Evolutionary conservation across 92 coral and sea anemone species (phyloP), one percentile per base, ranked within the genome.

Genomic region (Palythoa grandis): DNA sequence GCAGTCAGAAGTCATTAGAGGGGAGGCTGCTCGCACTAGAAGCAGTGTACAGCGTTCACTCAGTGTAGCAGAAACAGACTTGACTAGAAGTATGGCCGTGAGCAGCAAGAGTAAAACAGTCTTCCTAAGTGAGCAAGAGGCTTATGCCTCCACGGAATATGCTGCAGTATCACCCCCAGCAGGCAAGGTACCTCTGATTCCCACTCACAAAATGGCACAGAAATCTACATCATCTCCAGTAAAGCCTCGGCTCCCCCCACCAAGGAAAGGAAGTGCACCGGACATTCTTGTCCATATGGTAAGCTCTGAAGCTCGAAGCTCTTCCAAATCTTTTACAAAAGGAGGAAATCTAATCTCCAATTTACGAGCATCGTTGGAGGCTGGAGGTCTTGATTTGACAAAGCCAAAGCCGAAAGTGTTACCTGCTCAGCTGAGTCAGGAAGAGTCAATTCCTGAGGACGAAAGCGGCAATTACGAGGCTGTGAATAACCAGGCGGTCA

Each of bases 311-410:
- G 20, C 61, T 17, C 75, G 67, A 25, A 39, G 85, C 16, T 76
- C 91, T 12, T 72, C 83, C 19, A 91, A 72, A 47, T 2, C 83
- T 8, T 57, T 17, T 19, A 11, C 14, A 54, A 67, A 76, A 22
- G 69, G 84, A 23, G 29, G 76, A 52, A 86, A 74, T 38, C 83
- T 88, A 20, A 92, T 94, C n/a, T 90, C 89, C 35, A 92, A 92
- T 87, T 91, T 91, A 19, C 93, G 90, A 76, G 95, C 95, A 16
- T 90, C 98, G 16, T 91, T 94, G 5, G 91, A 88, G 50, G 98
- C 95, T 5, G 98, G 95, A 77, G 98, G 98, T 10, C 72, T 94
- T 19, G 93, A 91, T 74, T 82, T 94, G 72, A 83, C 54, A 24
- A 94, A 91, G 69, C 88, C 90, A 22, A 84, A 87, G 76, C 86